phyloP scores from a whole-genome alignment of 1,140 invertebrate genomes.

The Caenorhabditis brenneri region DNA sequence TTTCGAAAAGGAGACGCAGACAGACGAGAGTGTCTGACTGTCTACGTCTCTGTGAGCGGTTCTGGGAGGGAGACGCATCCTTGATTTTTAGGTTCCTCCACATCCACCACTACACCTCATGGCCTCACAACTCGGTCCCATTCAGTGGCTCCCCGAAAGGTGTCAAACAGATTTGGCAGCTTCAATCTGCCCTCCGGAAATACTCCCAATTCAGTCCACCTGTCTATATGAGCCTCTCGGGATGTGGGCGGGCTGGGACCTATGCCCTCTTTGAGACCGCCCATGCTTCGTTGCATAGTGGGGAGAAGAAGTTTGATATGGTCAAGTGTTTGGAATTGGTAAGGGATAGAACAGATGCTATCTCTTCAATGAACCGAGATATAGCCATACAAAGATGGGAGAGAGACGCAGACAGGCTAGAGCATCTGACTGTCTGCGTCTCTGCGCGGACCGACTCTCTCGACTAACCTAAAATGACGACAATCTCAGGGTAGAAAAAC shows the following conservation, averaged over 20 bases:
- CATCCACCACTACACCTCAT: slow-evolving; percentile 44
- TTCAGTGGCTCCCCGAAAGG: background rate
- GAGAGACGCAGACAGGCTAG: no score
- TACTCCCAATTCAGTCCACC: background rate
- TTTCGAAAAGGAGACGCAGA: no score
- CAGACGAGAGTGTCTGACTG: no score
- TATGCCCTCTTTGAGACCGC: slow-evolving; percentile 25
- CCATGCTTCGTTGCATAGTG: slow-evolving; percentile 9
- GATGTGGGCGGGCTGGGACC: slow-evolving; percentile 42
- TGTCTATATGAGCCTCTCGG: slow-evolving; percentile 37
- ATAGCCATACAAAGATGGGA: no score
- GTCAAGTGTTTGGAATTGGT: slow-evolving; percentile 2
- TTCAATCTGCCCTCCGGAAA: slow-evolving; percentile 9
- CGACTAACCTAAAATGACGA: no score
- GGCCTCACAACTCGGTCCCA: slow-evolving; percentile 21
- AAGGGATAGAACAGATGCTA: no score
- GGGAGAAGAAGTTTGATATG: background rate
- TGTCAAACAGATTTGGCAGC: background rate
- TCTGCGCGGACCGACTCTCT: no score
- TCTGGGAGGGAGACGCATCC: no score
- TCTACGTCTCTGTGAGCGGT: no score
- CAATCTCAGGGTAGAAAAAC: no score
- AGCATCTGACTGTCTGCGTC: no score
- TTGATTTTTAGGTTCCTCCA: slow-evolving; percentile 40
- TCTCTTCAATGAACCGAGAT: no score